Percentiles rank a stretch among this genome's conserved stretches.
These are phyloP conservation scores for Dicrurus megarhynchus DNA, from an alignment of 2,113 vertebrate genomes.

Conservation along the genomic window DNA sequence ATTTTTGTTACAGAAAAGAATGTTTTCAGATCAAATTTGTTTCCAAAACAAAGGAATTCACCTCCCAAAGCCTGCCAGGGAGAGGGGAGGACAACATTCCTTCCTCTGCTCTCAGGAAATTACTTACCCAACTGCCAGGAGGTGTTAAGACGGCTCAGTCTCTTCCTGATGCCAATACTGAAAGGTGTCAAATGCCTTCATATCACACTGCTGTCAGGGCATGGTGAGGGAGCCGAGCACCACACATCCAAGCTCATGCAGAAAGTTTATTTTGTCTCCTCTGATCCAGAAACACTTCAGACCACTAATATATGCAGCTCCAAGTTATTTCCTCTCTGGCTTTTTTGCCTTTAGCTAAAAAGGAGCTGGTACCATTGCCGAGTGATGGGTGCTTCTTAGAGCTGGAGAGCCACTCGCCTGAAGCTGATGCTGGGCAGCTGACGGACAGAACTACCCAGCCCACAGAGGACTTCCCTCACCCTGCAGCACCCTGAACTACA, in stretches of 20 bases:
- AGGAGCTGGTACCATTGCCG: neutral
- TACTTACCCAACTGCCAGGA: neutral
- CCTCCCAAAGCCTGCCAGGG: neutral
- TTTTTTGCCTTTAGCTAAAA: neutral
- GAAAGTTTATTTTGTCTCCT: conserved; percentile 2
- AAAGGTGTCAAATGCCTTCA: conserved; percentile 27
- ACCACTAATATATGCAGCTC: neutral
- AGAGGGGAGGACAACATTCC: neutral
- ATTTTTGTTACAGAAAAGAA: neutral
- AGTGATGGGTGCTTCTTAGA: neutral
- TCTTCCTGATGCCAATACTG: neutral
- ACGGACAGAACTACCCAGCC: neutral
- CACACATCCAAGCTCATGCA: neutral
- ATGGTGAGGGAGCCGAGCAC: neutral
- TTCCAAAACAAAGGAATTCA: conserved; percentile 28
- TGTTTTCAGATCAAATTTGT: neutral
- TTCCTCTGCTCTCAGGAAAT: conserved; percentile 42
- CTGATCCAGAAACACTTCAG: conserved; percentile 6
- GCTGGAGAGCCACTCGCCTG: neutral
- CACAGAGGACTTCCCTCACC: neutral
- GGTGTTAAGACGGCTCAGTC: neutral
- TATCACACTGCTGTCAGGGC: neutral
- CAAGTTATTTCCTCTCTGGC: neutral
- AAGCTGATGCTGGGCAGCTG: neutral
- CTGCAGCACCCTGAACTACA: neutral